Base-by-base conservation (phyloP, 1,140 invertebrate genomes). In the Anoplolepis gracilipes region DNA sequence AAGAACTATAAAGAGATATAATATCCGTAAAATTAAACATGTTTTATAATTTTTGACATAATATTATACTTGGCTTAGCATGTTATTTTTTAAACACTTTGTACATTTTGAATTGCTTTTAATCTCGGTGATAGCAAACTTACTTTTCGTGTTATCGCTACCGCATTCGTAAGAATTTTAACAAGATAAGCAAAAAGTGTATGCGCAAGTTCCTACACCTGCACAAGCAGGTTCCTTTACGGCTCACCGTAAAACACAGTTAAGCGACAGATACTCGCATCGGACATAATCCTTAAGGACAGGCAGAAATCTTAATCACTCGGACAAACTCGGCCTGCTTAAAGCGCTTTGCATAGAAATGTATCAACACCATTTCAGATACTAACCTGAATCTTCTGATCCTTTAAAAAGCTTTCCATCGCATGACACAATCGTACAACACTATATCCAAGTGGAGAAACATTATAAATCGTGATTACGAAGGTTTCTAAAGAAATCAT, bases 291-390 rank as follows among this genome's bases (percentile, higher is more conserved):
- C 87, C 85, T 72, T 49, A 55, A 30, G 67, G 79, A 87, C 75
- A 69, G 53, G n/a, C 65, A 28, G 25, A 62, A 87, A 89, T 89
- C 85, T 90, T 90, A 87, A 90, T 90, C 85, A 85, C 46, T 69
- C 59, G 67, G 39, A 88, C 73, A 84, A 84, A 84, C 73, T 25
- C 11, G 87, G 28, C n/a, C 84, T 82, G 62, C 65, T 89, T 67
- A 67, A 89, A 86, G 53, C 28, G 55, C 88, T 89, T 89, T 86
- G 88, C 87, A 86, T 89, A 86, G 84, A 89, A 89, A 88, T 86
- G 87, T 86, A 85, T 77, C 84, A 65, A 67, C 36, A 65, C 85
- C 55, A 28, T 69, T 84, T 39, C 36, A 59, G 22, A 69, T 75
- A 81, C 88, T 88, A 88, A 69, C 25, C 19, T 42, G 55, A 85